phyloP scores from a whole-genome alignment of 1,140 invertebrate genomes.

The Drosophila nasuta region DNA sequence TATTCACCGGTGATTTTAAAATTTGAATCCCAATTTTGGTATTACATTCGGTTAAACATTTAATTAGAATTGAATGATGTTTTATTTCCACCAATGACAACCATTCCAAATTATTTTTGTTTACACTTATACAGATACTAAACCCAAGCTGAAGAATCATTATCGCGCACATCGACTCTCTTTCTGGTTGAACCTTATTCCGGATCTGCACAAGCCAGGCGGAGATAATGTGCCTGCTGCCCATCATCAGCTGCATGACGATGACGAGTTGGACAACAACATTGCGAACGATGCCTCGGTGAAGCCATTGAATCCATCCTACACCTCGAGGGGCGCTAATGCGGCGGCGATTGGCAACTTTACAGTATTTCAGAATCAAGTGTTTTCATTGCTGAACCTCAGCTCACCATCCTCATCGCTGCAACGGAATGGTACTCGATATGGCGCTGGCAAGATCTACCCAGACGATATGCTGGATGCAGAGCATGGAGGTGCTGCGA shows the following conservation, averaged over 20 bases:
- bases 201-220: slow-evolving; percentile 96
- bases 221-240: slow-evolving; percentile 93
- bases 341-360: slow-evolving; percentile 84
- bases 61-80: neutral
- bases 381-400: slow-evolving; percentile 82
- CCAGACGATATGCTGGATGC: slow-evolving; percentile 80
- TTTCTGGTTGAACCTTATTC: slow-evolving; percentile 98
- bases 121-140: slow-evolving; percentile 88
- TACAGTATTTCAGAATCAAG: slow-evolving; percentile 83
- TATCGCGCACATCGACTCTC: slow-evolving; percentile 97
- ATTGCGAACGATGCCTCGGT: slow-evolving; percentile 85
- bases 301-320: slow-evolving; percentile 85
- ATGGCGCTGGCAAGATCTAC: slow-evolving; percentile 66
- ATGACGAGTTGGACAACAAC: slow-evolving; percentile 86
- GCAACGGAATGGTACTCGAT: slow-evolving; percentile 72
- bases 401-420: slow-evolving; percentile 80
- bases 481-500: slow-evolving; percentile 85
- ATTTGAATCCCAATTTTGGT: no score
- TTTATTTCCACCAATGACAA: neutral
- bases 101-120: neutral
- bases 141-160: slow-evolving; percentile 96
- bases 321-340: slow-evolving; percentile 83
- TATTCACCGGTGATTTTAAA: no score
- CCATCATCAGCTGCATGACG: slow-evolving; percentile 94
- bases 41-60: no score